Base-by-base conservation (phyloP, 2,113 vertebrate species). In the Amphiprion percula region DNA sequence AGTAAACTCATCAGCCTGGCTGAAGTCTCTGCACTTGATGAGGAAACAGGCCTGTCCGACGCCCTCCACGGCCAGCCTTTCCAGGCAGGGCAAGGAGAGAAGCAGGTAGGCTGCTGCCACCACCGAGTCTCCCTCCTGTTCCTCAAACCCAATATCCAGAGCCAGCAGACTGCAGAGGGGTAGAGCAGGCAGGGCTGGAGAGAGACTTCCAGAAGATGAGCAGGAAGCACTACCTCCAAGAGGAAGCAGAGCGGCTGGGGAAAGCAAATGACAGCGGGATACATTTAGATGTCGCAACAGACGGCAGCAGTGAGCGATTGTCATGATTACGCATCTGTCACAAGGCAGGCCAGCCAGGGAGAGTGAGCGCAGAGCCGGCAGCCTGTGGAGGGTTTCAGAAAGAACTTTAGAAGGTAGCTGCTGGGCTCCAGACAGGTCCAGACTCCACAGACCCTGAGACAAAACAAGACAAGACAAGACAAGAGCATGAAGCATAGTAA, bases 231-330 rank as follows among this genome's bases (percentile, higher is more conserved):
- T 67, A 15, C 72, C 73, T 24, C 81, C 87, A 39, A 93, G 92
- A 74, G 67, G 58, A 61, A 95, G 90, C 3, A 95, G 84, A 23
- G 84, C 79, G 49, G 81, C 72, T 1, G 94, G 93, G 49, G 83
- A 72, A 19, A 95, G 88, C 14, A 89, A 79, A 50, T 88, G 90
- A 67, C 95, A 95, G 1, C 81, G 74, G 6, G 91, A 94, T 16
- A 95, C 78, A 26, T 95, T 92, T 15, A 95, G 82, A 70, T 93
- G 91, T 63, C 83, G 89, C 62, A 95, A 85, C 16, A 68, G 71
- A 12, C 33, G 77, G 61, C 91, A 94, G 60, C 14, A 23, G 17
- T 6, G 55, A 59, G 62, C 76, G 4, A 94, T 14, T 1, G 80
- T 71, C 12, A 5, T 55, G 50, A 95, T 78, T 2, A 93, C 92